phyloP scores from a whole-genome alignment of 2,113 vertebrate species.

The Petrocephalus microphthalmus region DNA sequence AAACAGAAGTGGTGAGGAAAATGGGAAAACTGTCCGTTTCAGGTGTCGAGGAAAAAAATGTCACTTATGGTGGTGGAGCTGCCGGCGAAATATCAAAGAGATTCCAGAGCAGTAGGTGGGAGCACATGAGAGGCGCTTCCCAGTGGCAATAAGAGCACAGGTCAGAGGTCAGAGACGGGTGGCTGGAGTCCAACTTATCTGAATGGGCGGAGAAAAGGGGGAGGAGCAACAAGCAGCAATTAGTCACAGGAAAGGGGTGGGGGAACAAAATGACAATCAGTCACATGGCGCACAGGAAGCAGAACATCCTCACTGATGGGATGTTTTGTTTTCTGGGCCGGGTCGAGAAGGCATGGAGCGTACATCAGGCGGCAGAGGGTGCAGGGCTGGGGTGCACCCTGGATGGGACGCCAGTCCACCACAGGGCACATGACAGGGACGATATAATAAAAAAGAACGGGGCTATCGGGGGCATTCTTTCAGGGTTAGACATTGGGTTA shows the following conservation, averaged over 20 bases:
- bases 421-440: not conserved
- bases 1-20: not conserved
- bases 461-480: not conserved
- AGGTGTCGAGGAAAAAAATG: not conserved
- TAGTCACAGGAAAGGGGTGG: not conserved
- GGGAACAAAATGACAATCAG: too few relatives aligned
- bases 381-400: not conserved
- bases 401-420: not conserved
- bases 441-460: not conserved
- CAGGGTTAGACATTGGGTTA: not conserved
- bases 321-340: too few relatives aligned
- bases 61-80: not conserved
- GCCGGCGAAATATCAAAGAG: not conserved
- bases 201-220: not conserved
- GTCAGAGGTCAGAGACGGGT: not conserved
- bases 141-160: not conserved
- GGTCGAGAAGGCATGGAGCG: too few relatives aligned
- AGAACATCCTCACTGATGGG: too few relatives aligned
- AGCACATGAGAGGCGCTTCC: not conserved
- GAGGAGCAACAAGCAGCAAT: not conserved
- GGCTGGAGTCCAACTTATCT: not conserved
- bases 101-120: not conserved
- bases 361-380: not conserved
- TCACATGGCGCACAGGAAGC: too few relatives aligned
- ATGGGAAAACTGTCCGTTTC: not conserved